phyloP scores from a whole-genome alignment of 2,888 invertebrate species.

The Halocaridina rubra region DNA sequence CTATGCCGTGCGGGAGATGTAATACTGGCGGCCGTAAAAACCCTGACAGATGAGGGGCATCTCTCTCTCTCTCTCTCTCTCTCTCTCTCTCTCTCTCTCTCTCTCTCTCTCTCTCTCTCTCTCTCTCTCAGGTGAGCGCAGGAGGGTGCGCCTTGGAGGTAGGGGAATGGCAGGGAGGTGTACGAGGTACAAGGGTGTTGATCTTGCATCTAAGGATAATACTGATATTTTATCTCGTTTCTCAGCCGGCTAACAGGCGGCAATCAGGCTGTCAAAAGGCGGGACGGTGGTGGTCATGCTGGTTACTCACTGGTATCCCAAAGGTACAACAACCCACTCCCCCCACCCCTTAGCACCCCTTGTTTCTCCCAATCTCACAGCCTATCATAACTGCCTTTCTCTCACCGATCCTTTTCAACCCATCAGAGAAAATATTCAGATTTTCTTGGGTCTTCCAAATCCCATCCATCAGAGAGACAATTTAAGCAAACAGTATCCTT shows the following conservation, averaged over 20 bases:
- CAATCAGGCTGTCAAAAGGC: constrained; percentile 57
- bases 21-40: constrained; percentile 46
- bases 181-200: constrained; percentile 36
- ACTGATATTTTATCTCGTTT: constrained; percentile 58
- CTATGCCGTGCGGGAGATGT: constrained; percentile 40
- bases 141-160: background rate
- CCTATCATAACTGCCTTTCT: too few species aligned
- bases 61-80: background rate
- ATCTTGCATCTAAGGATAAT: constrained; percentile 56
- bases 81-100: background rate
- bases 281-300: constrained; percentile 18
- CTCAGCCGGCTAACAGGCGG: constrained; percentile 56
- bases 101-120: background rate
- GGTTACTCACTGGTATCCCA: background rate
- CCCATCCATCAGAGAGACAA: too few species aligned
- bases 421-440: too few species aligned
- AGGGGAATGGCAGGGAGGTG: constrained; percentile 12
- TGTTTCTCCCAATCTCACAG: too few species aligned
- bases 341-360: background rate
- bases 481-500: too few species aligned
- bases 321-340: background rate
- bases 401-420: too few species aligned
- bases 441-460: too few species aligned
- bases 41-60: constrained; percentile 51
- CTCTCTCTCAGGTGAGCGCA: background rate